Conservation (phyloP, 23 tunicate genomes). For the Oikopleura dioica region DNA sequence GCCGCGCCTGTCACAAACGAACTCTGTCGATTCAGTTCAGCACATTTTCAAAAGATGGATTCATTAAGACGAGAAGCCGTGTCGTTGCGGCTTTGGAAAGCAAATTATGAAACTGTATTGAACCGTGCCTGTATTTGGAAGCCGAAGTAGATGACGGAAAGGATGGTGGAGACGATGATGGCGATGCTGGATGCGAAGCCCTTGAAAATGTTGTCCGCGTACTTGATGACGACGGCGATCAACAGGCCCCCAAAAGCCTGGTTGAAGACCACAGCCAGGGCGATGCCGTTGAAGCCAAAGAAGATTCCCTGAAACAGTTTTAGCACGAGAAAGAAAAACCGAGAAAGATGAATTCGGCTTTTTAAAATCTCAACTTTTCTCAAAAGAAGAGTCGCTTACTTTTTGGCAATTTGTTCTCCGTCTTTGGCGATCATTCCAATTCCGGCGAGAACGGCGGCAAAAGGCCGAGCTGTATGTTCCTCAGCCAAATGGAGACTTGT, state of each 20-base stretch:
- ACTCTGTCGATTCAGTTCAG: too few relatives aligned
- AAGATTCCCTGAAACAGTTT: too few relatives aligned
- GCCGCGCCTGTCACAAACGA: constrained; percentile 51
- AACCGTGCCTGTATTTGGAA: too few relatives aligned
- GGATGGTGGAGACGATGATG: constrained; percentile 48
- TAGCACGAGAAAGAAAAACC: too few relatives aligned
- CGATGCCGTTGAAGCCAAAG: constrained; percentile 28
- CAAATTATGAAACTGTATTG: too few relatives aligned
- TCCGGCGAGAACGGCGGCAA: constrained; percentile 38
- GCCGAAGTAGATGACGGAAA: constrained; percentile 24
- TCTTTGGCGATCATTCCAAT: constrained; percentile 40
- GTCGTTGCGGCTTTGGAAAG: too few relatives aligned
- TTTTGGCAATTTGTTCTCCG: constrained; percentile 29
- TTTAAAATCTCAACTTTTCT: too few relatives aligned
- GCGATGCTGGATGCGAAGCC: constrained; percentile 77
- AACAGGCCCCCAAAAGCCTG: constrained; percentile 67
- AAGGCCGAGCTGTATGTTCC: constrained; percentile 59
- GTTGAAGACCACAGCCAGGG: constrained; percentile 23
- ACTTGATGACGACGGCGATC: constrained; percentile 59
- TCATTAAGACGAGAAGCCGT: too few relatives aligned
- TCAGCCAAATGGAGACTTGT: constrained; percentile 45
- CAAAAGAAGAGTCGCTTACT: too few relatives aligned
- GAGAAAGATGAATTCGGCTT: too few relatives aligned
- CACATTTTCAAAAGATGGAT: too few relatives aligned
- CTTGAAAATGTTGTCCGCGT: constrained; percentile 70